These are phyloP conservation scores for Eulithis prunata DNA, from an alignment of 2,888 invertebrate genomes.

Conservation along the genomic window DNA sequence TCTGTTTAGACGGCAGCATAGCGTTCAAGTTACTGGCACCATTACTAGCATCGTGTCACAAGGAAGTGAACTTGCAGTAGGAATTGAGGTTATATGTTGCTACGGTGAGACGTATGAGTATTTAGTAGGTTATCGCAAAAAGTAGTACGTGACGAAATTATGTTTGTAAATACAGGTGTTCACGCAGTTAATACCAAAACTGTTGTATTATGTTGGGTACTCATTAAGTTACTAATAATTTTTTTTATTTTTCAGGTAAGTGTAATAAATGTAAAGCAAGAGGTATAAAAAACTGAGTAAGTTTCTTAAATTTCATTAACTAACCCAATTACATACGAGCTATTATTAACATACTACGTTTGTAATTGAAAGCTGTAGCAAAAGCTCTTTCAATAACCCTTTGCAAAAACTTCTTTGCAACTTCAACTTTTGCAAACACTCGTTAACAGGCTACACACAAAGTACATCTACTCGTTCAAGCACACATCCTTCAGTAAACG, in stretches of 20 bases:
- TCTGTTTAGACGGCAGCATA: constrained; percentile 62
- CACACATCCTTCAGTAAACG: constrained; percentile 64
- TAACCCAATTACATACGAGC: background rate
- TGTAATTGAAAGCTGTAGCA: too few relatives aligned
- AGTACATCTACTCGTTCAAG: constrained; percentile 54
- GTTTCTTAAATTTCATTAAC: background rate
- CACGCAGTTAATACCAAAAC: constrained; percentile 49
- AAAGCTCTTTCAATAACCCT: too few relatives aligned
- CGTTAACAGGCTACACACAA: too few relatives aligned
- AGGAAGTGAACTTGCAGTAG: constrained; percentile 16
- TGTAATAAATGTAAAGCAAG: constrained; percentile 40
- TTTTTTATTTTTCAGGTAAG: constrained; percentile 73
- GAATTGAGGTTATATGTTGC: constrained; percentile 8
- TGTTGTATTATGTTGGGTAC: constrained; percentile 53
- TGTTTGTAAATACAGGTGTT: constrained; percentile 63
- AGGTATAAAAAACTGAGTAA: background rate
- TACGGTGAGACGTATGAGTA: constrained; percentile 44
- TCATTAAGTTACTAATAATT: constrained; percentile 23
- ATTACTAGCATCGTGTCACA: constrained; percentile 37
- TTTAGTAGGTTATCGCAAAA: constrained; percentile 55
- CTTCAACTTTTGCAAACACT: too few relatives aligned
- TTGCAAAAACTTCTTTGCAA: too few relatives aligned
- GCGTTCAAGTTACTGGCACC: constrained; percentile 60
- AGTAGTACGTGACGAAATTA: constrained; percentile 11
- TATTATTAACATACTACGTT: too few relatives aligned